A percentile compares a stretch with the other conserved stretches of the same genome.
Conservation (phyloP, 1,140 invertebrate genomes). For the Penaeus indicus region DNA sequence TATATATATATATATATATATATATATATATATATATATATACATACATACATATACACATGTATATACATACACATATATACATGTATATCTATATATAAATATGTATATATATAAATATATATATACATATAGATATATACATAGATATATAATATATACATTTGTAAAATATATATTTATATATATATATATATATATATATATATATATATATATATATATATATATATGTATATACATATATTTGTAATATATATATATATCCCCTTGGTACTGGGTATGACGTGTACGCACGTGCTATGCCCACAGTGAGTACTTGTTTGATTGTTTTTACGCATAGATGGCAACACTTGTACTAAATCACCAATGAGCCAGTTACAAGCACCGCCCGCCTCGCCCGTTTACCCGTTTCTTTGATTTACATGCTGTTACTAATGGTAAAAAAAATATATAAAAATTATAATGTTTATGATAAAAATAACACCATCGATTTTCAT, state of each 20-base stretch:
- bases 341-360: too few species aligned
- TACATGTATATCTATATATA: slow-evolving; percentile 20
- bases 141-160: slow-evolving; percentile 26
- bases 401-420: too few species aligned
- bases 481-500: too few species aligned
- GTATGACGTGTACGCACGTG: too few species aligned
- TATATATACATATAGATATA: slow-evolving; percentile 32
- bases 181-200: neutral
- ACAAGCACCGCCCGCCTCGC: too few species aligned
- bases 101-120: slow-evolving; percentile 26
- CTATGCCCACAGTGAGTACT: too few species aligned
- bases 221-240: slow-evolving; percentile 37
- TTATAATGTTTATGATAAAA: neutral
- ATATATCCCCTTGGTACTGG: too few species aligned
- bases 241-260: slow-evolving; percentile 7
- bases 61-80: neutral
- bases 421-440: too few species aligned
- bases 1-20: slow-evolving; percentile 25
- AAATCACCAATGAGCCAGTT: too few species aligned
- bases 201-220: slow-evolving; percentile 21
- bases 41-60: neutral
- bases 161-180: slow-evolving; percentile 6
- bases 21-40: slow-evolving; percentile 12
- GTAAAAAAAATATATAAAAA: too few species aligned
- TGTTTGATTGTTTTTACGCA: too few species aligned